Conservation (phyloP, 2,113 vertebrate species). For the Callospermophilus lateralis region DNA sequence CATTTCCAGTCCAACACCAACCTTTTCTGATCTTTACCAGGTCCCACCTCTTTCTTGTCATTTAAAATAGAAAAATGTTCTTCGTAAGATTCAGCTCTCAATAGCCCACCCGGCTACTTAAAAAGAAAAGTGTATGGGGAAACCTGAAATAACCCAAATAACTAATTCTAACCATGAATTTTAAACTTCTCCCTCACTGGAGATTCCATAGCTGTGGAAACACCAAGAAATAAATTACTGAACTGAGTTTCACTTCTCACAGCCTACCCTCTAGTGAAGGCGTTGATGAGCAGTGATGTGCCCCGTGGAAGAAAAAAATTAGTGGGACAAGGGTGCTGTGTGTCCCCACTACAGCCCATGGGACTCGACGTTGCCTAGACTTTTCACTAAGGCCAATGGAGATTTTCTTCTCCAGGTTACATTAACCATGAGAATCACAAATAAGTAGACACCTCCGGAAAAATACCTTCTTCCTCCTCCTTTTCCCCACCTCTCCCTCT, state of each 20-base stretch:
- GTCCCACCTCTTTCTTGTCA: background rate
- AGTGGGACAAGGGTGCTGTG: fast-evolving
- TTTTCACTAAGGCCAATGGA: background rate
- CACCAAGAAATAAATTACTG: background rate
- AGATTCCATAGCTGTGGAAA: slow-evolving; percentile 31
- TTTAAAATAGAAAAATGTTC: background rate
- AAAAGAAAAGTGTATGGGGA: background rate
- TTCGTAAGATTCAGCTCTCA: background rate
- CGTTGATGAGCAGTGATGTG: background rate
- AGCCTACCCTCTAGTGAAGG: background rate
- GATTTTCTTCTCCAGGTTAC: background rate
- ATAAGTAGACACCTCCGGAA: background rate
- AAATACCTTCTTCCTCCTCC: background rate
- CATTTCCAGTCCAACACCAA: background rate
- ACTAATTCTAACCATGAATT: background rate
- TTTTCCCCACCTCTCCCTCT: fast-evolving
- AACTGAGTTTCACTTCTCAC: slow-evolving; percentile 7
- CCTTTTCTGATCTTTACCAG: background rate
- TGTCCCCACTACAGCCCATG: background rate
- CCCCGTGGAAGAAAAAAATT: background rate
- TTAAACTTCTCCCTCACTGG: background rate
- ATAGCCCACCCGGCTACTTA: background rate
- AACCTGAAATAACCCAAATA: slow-evolving; percentile 3
- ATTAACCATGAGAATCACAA: background rate
- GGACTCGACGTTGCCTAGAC: background rate